phyloP scores from a whole-genome alignment of 2,888 invertebrate genomes.

The Coenonympha arcania region DNA sequence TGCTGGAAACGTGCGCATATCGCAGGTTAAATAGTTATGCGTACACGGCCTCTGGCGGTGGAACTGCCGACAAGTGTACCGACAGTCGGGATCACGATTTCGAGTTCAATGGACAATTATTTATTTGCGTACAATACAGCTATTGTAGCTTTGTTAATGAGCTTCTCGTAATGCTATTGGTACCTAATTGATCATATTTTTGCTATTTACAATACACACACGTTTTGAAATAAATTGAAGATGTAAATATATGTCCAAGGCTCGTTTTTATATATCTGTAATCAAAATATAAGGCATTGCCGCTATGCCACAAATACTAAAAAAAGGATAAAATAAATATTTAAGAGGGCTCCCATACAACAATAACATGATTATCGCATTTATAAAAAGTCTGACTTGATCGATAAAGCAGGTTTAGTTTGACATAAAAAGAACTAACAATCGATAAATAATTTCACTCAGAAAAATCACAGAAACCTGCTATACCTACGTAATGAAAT shows the following conservation, averaged over 20 bases:
- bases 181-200: background rate
- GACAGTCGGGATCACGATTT: conserved; percentile 12
- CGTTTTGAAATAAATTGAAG: background rate
- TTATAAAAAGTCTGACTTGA: too few relatives aligned
- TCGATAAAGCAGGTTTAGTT: too few relatives aligned
- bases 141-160: background rate
- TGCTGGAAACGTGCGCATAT: conserved; percentile 22
- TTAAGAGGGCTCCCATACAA: too few relatives aligned
- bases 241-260: too few relatives aligned
- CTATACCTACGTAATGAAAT: conserved; percentile 5
- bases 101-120: background rate
- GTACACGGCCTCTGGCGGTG: too few relatives aligned
- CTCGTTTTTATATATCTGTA: too few relatives aligned
- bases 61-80: conserved; percentile 10
- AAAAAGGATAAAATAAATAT: too few relatives aligned
- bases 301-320: too few relatives aligned
- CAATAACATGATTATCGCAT: too few relatives aligned
- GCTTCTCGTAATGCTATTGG: background rate
- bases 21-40: conserved; percentile 21
- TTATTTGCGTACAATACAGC: conserved; percentile 6
- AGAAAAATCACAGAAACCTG: background rate
- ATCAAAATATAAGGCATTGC: too few relatives aligned
- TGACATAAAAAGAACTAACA: too few relatives aligned
- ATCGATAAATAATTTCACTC: background rate
- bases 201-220: background rate